Percentiles rank a stretch among this genome's conserved stretches.
phyloP scores from a whole-genome alignment of 2,113 vertebrate species.

The Oreocharis arfaki region DNA sequence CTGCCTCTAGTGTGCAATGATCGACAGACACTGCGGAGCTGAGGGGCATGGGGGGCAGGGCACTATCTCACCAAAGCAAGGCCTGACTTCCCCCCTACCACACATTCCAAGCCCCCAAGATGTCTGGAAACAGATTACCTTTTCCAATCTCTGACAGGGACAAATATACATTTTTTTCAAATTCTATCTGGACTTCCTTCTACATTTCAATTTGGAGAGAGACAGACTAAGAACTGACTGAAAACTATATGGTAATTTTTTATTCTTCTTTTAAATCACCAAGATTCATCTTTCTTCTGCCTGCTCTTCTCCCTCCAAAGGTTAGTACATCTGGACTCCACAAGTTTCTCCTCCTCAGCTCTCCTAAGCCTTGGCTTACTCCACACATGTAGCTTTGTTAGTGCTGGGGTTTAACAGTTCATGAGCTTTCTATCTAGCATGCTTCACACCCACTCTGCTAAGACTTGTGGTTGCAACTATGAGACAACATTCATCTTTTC shows the following conservation, averaged over 20 bases:
- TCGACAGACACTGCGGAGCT: neutral
- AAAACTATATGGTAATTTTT: neutral
- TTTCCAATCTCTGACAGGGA: neutral
- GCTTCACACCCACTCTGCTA: neutral
- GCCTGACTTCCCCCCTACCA: neutral
- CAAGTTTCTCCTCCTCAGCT: neutral
- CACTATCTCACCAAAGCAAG: neutral
- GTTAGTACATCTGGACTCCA: neutral
- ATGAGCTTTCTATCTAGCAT: neutral
- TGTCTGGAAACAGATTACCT: neutral
- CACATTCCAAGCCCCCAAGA: neutral
- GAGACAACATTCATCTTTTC: neutral
- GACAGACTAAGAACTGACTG: neutral
- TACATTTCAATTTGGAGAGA: neutral
- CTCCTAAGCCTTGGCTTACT: neutral
- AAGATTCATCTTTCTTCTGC: neutral
- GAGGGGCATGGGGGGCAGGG: no score
- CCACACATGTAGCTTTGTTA: neutral
- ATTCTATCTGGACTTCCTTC: neutral
- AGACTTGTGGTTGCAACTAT: neutral
- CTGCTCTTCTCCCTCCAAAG: neutral
- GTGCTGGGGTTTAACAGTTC: neutral
- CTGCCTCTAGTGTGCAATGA: no score
- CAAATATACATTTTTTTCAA: fast-evolving
- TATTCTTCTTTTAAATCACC: neutral